Evolutionary conservation across 2,113 vertebrate species (phyloP), one percentile per base, ranked within the genome.

Genomic region (Aptenodytes forsteri): DNA sequence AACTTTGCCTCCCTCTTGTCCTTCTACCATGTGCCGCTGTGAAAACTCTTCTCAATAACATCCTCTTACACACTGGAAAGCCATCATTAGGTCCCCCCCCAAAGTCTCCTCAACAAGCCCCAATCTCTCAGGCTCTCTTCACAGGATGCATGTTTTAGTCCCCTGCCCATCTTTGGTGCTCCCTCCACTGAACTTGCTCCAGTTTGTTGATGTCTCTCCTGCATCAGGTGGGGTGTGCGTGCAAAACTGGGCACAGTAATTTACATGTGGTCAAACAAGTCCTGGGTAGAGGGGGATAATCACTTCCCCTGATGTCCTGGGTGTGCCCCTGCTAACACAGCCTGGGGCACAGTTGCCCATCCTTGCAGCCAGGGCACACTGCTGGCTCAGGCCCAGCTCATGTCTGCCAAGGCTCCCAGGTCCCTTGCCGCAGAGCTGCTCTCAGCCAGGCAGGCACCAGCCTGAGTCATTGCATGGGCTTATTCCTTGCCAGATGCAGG

Each of bases 141-240:
- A 36, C 4, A 54, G 55, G 32, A 61, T 3, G 1, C 16, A 34
- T 4, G 13, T 32, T 69, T 61, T 36, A 44, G 36, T 11, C 13
- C 36, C 9, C 16, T 52, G 26, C 26, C 32, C 36, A 46, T 52
- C 36, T 29, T 42, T 2, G 13, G 44, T 59, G 55, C 13, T 7
- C n/a, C 19, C 46, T 61, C 46, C n/a, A 23, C n/a, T 44, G 46
- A 85, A 23, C 7, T 4, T 47, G 50, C 46, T 82, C 30, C 30
- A 44, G n/a, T 78, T 72, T 61, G 13, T 22, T 42, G 46, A 49
- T 5, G 23, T 20, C 7, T 50, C 40, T 30, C 30, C 30, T 59
- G 9, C 15, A 30, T 5, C 2, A 4, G 10, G 23, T 8, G 4
- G 5, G 10, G 16, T 5, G 5, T 22, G 25, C 1, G 15, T 79